These are phyloP conservation scores for Pristionchus fissidentatus DNA, from an alignment of 2,888 invertebrate species.

Conservation along the genomic window DNA sequence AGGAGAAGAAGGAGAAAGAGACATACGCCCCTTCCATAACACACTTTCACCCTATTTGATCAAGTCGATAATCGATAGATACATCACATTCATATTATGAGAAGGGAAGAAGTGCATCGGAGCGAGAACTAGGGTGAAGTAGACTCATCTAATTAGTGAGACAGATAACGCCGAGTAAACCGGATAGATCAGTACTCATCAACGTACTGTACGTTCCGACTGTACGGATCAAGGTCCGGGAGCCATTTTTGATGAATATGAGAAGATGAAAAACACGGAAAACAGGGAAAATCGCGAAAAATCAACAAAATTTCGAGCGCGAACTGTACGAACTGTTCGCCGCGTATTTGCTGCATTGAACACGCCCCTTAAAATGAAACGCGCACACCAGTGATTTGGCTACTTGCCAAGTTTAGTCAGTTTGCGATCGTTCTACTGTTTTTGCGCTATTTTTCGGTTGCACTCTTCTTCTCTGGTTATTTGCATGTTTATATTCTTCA, in stretches of 20 bases:
- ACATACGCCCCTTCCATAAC: constrained; percentile 28
- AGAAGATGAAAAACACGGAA: neutral
- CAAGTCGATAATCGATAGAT: constrained; percentile 20
- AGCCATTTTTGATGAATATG: neutral
- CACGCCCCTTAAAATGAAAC: neutral
- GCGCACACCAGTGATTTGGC: neutral
- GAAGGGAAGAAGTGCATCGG: neutral
- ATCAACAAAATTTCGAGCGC: neutral
- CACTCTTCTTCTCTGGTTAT: neutral
- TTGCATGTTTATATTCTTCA: neutral
- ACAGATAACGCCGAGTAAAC: neutral
- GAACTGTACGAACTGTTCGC: neutral
- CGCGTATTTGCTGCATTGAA: neutral
- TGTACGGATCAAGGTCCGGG: neutral
- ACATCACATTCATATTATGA: neutral
- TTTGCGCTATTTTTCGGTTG: neutral
- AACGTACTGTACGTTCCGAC: neutral
- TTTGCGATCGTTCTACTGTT: neutral
- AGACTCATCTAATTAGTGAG: constrained; percentile 23
- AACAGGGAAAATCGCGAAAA: neutral
- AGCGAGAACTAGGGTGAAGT: neutral
- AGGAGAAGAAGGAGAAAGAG: constrained; percentile 5
- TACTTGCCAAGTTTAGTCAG: constrained; percentile 3
- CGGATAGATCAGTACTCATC: constrained; percentile 1
- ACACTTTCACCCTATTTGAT: constrained; percentile 23